phyloP scores from a whole-genome alignment of 23 tunicate genomes.

The Phallusia fumigata region DNA sequence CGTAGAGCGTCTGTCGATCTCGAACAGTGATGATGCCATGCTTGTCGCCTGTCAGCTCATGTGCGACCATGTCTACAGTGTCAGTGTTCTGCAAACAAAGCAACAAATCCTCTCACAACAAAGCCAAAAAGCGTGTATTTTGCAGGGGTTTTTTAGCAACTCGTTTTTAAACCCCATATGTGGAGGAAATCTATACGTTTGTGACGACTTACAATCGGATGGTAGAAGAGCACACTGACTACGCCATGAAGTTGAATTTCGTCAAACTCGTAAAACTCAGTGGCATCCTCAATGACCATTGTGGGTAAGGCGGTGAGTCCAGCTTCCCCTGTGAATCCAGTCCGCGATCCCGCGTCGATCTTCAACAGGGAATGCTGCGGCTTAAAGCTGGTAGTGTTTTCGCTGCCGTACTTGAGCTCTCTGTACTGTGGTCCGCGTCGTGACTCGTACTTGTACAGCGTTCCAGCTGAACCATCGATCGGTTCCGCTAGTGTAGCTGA shows the following conservation, averaged over 20 bases:
- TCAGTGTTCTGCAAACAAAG: constrained; percentile 14
- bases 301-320: constrained; percentile 22
- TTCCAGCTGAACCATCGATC: constrained; percentile 30
- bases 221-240: constrained; percentile 27
- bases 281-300: constrained; percentile 24
- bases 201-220: constrained; percentile 18
- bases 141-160: too few relatives aligned
- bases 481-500: background rate
- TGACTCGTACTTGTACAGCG: constrained; percentile 36
- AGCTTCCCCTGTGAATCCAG: constrained; percentile 2
- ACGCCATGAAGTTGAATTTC: constrained; percentile 28
- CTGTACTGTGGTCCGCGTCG: constrained; percentile 39
- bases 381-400: constrained; percentile 7
- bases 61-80: constrained; percentile 15
- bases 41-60: constrained; percentile 33
- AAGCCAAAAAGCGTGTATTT: too few relatives aligned
- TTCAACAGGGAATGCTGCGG: constrained; percentile 28
- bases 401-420: constrained; percentile 26
- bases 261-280: constrained; percentile 21
- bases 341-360: constrained; percentile 24
- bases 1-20: constrained; percentile 25
- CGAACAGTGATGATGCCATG: constrained; percentile 27
- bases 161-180: too few relatives aligned
- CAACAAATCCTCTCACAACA: too few relatives aligned
- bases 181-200: background rate